These are phyloP conservation scores for Macrotrachela quadricornifera DNA, from an alignment of 1,140 invertebrate species.

Conservation along the genomic window DNA sequence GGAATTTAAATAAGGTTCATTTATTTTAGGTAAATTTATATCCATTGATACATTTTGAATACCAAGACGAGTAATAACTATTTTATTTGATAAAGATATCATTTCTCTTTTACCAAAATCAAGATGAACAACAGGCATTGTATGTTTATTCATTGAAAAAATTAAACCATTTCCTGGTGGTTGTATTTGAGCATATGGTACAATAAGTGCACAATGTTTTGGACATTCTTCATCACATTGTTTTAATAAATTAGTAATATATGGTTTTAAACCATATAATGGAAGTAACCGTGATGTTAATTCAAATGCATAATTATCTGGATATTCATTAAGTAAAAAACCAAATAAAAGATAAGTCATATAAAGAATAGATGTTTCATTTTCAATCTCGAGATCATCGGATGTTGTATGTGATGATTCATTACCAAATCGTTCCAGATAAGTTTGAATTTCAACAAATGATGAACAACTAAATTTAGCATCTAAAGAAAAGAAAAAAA, in stretches of 20 bases:
- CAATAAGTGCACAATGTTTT: slow-evolving; percentile 19
- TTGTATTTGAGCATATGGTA: slow-evolving; percentile 20
- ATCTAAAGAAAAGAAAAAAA: too few species aligned
- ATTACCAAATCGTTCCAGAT: neutral
- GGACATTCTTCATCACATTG: slow-evolving; percentile 19
- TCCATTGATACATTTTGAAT: too few species aligned
- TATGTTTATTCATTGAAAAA: too few species aligned
- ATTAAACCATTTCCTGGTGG: slow-evolving; percentile 3
- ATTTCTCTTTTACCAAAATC: too few species aligned
- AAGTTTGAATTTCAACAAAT: neutral
- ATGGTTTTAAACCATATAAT: slow-evolving; percentile 17
- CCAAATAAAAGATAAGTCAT: neutral
- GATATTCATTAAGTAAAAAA: neutral
- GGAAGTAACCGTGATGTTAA: slow-evolving; percentile 18
- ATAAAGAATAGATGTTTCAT: neutral
- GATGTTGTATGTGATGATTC: neutral
- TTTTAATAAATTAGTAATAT: slow-evolving; percentile 18
- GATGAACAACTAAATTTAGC: too few species aligned
- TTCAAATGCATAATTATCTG: slow-evolving; percentile 13
- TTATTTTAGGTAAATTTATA: too few species aligned
- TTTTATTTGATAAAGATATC: too few species aligned
- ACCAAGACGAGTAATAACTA: too few species aligned
- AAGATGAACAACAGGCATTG: too few species aligned
- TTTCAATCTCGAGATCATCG: neutral
- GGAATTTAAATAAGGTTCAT: too few species aligned